Evolutionary conservation across 2,113 vertebrate species (phyloP).

Genomic region (Muscicapa adusta): DNA sequence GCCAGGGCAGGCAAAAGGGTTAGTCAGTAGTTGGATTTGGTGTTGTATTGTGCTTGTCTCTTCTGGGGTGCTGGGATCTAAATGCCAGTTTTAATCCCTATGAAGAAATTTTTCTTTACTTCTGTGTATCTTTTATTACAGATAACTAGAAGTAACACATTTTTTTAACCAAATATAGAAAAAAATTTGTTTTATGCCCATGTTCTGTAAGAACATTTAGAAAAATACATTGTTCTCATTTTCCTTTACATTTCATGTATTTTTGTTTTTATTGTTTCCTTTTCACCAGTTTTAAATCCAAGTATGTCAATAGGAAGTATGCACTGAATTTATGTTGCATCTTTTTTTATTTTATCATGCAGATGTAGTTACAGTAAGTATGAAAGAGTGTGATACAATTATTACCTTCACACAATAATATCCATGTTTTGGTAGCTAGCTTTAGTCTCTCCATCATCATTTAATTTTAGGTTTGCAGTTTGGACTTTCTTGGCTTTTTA

Average conservation of each 20-base stretch:
- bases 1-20: rapidly evolving
- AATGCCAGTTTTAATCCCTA: neutral
- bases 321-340: neutral
- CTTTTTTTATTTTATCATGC: neutral
- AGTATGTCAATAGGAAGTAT: neutral
- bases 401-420: neutral
- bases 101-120: neutral
- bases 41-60: rapidly evolving
- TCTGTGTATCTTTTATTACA: neutral
- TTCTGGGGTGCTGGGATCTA: neutral
- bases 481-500: neutral
- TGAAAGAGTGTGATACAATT: neutral
- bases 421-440: neutral
- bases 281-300: neutral
- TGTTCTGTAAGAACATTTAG: neutral
- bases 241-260: neutral
- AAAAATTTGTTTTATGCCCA: neutral
- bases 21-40: neutral
- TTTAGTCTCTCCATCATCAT: neutral
- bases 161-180: neutral
- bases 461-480: neutral
- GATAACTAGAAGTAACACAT: neutral
- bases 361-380: neutral
- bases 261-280: neutral
- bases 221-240: neutral